phyloP scores from a whole-genome alignment of 2,797 vertebrate species.

The Lacerta viridis region DNA sequence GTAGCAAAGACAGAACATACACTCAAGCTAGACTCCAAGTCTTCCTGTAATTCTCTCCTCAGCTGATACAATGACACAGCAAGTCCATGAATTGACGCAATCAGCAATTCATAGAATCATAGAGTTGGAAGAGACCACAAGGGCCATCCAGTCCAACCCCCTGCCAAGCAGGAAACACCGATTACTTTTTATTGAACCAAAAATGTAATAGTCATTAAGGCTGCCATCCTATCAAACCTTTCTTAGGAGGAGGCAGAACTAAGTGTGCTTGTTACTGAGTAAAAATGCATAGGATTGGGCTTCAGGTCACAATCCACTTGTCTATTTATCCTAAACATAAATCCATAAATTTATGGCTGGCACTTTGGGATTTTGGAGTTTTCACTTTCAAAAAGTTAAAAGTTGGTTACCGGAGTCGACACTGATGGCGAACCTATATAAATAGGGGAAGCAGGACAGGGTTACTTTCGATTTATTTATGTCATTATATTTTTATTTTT shows the following conservation, averaged over 20 bases:
- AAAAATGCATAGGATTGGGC: background rate
- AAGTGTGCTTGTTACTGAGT: background rate
- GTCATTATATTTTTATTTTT: slow-evolving; percentile 31
- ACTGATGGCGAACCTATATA: slow-evolving; percentile 25
- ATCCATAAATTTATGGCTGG: background rate
- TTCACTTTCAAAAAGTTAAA: slow-evolving; percentile 15
- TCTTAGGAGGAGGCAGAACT: background rate
- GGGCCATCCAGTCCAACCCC: too few relatives aligned
- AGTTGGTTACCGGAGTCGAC: background rate
- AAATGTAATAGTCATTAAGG: background rate
- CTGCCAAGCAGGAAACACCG: too few relatives aligned
- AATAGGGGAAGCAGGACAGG: slow-evolving; percentile 31
- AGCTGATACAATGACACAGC: background rate
- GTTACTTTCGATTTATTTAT: slow-evolving; percentile 42
- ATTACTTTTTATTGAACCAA: background rate
- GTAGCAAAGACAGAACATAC: background rate
- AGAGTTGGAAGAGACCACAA: too few relatives aligned
- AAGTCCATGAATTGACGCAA: background rate
- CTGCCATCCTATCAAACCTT: background rate
- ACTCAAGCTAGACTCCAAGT: background rate
- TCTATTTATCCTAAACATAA: background rate
- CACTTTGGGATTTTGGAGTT: slow-evolving; percentile 6
- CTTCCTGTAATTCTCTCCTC: background rate
- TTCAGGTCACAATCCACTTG: background rate
- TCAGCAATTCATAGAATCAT: background rate